Evolutionary conservation across 2,797 vertebrate species (phyloP).

Genomic region (Podargus strigoides): DNA sequence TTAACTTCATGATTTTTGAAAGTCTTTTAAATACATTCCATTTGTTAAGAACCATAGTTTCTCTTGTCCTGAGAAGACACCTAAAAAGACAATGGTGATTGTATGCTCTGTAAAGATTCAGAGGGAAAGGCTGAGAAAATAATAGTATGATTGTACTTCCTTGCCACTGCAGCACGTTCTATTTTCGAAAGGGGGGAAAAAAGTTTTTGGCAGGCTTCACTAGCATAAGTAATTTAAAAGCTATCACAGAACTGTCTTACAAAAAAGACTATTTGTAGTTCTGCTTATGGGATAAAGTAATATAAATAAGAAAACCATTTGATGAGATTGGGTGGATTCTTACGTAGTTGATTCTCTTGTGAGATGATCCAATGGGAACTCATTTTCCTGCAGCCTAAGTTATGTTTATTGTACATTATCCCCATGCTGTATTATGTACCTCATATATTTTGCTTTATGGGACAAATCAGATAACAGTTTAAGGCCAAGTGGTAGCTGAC

Average conservation of each 20-base stretch:
- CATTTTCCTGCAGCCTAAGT: constrained; percentile 30
- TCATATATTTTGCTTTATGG: constrained; percentile 57
- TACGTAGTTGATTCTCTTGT: not conserved
- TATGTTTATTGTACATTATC: constrained; percentile 50
- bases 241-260: not conserved
- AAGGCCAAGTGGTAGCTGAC: constrained; percentile 41
- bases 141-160: not conserved
- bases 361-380: not conserved
- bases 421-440: constrained; percentile 25
- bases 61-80: not conserved
- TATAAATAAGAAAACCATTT: not conserved
- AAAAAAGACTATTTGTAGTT: not conserved
- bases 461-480: constrained; percentile 58
- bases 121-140: not conserved
- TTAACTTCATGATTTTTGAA: not conserved
- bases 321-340: not conserved
- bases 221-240: not conserved
- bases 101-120: not conserved
- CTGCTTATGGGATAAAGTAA: not conserved
- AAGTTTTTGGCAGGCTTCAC: not conserved
- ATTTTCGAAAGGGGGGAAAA: not conserved
- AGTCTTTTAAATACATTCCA: not conserved
- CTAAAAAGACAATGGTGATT: not conserved
- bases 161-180: not conserved
- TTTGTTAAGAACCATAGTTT: not conserved